Conservation (phyloP, 2,113 vertebrate genomes). For the Chamaetylas fuelleborni region DNA sequence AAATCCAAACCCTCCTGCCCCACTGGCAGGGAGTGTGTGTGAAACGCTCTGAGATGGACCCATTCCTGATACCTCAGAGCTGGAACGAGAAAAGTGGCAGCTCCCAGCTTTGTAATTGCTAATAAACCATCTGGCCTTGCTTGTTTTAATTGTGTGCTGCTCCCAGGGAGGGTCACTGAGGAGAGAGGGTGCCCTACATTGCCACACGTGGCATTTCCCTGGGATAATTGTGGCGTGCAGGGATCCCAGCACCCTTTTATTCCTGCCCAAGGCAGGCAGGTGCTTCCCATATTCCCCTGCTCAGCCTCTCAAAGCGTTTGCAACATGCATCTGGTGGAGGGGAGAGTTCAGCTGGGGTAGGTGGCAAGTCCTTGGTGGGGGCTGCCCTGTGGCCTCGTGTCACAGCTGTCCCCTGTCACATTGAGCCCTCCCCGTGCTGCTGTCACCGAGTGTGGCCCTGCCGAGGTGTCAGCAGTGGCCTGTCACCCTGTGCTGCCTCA, state of each 20-base stretch:
- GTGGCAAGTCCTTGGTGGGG: not conserved
- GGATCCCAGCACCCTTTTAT: not conserved
- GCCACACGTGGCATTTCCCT: not conserved
- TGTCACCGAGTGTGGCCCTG: not conserved
- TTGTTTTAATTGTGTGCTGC: not conserved
- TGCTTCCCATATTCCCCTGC: not conserved
- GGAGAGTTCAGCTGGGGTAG: not conserved
- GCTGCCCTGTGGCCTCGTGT: accelerated
- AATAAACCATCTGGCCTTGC: conserved; percentile 23
- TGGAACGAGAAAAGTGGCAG: not conserved
- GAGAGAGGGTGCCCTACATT: conserved; percentile 9
- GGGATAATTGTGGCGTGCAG: not conserved
- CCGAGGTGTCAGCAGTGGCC: accelerated
- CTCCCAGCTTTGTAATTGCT: not conserved
- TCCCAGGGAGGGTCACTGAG: not conserved
- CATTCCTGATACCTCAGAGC: not conserved
- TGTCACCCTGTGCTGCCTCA: not conserved
- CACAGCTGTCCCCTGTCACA: accelerated
- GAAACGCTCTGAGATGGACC: accelerated
- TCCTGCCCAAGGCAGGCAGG: not conserved
- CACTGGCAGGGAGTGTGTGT: accelerated
- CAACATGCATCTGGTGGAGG: not conserved
- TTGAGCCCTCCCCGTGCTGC: accelerated
- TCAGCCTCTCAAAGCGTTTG: not conserved
- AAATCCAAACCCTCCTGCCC: not conserved